Conservation (phyloP, 53 echinoderm and acorn worm genomes). For the Henricia sp. region DNA sequence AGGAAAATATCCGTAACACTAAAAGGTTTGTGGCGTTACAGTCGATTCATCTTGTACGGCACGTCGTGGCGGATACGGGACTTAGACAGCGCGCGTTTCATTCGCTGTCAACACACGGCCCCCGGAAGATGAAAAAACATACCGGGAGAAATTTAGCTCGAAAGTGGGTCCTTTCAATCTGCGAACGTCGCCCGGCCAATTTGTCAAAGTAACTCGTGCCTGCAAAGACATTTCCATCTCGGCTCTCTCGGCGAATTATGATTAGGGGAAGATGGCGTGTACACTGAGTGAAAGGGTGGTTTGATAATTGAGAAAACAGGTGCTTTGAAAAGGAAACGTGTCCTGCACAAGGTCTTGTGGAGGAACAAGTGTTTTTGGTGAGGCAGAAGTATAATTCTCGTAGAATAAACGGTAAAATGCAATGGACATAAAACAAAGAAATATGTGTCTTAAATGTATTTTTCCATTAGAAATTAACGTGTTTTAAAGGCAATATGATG, state of each 20-base stretch:
- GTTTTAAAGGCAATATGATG: no score
- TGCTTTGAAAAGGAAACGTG: no score
- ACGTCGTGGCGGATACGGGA: no score
- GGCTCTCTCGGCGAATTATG: not conserved
- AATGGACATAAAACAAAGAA: no score
- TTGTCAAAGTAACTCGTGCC: conserved; percentile 29
- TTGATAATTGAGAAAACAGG: conserved; percentile 38
- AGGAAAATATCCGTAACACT: not conserved
- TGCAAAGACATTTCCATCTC: not conserved
- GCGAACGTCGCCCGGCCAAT: not conserved
- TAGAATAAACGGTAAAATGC: no score
- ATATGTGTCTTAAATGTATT: no score
- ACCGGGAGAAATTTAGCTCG: not conserved
- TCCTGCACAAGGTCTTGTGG: not conserved
- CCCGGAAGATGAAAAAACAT: not conserved
- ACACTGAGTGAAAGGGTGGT: not conserved
- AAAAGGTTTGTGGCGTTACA: conserved; percentile 4
- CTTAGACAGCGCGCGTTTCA: not conserved
- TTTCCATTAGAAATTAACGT: no score
- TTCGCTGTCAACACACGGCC: conserved; percentile 29
- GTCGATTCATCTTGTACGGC: not conserved
- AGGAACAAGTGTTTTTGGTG: not conserved
- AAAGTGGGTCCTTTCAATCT: conserved; percentile 13
- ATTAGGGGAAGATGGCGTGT: not conserved
- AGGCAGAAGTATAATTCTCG: not conserved